These are phyloP conservation scores for Pseudococcus longispinus DNA, from an alignment of 2,888 invertebrate genomes.

Conservation along the genomic window DNA sequence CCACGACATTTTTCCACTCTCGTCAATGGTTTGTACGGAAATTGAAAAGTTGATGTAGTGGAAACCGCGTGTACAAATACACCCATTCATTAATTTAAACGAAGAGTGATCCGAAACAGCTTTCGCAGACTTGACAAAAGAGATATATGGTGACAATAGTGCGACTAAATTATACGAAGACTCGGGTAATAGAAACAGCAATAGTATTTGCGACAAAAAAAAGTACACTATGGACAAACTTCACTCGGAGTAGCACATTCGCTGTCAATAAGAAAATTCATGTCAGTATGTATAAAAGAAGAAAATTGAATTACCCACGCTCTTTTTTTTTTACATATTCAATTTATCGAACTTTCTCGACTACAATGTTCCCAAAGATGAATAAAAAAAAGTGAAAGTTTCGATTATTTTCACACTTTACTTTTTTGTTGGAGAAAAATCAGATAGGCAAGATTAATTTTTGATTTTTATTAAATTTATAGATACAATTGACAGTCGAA, in stretches of 20 bases:
- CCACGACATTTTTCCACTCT: constrained; percentile 28
- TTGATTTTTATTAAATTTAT: too few relatives aligned
- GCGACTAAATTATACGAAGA: constrained; percentile 22
- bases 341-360: too few relatives aligned
- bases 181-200: neutral
- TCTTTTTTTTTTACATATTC: too few relatives aligned
- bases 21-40: constrained; percentile 28
- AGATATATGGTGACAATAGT: constrained; percentile 24
- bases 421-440: too few relatives aligned
- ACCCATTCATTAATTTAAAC: constrained; percentile 31
- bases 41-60: constrained; percentile 34
- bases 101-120: constrained; percentile 30
- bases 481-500: too few relatives aligned
- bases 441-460: too few relatives aligned
- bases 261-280: neutral
- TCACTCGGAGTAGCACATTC: neutral
- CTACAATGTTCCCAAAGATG: too few relatives aligned
- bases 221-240: neutral
- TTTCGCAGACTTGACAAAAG: constrained; percentile 22
- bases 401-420: too few relatives aligned
- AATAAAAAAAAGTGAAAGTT: too few relatives aligned
- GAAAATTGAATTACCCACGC: neutral
- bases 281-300: neutral
- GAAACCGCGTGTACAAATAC: constrained; percentile 27
- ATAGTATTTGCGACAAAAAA: neutral